Evolutionary conservation across 2,113 vertebrate species (phyloP).

Genomic region (Scomber scombrus): DNA sequence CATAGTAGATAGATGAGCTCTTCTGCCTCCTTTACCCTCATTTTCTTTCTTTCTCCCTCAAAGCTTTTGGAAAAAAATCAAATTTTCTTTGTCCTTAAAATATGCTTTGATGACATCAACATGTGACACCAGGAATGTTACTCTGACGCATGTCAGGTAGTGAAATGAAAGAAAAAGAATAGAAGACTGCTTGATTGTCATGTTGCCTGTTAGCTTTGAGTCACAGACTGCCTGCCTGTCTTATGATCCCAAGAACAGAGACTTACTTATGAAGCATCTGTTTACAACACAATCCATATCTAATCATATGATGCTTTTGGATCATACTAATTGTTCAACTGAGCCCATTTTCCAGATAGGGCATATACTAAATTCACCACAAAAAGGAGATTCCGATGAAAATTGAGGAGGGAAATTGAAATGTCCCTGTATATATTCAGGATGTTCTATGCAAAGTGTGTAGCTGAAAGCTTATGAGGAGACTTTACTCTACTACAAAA

Average conservation of each 20-base stretch:
- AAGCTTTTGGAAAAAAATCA: not conserved
- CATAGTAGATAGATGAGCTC: slow-evolving; percentile 39
- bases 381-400: not conserved
- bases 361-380: not conserved
- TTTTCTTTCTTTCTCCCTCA: not conserved
- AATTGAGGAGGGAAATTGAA: not conserved
- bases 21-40: slow-evolving; percentile 21
- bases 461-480: not conserved
- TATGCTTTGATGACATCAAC: slow-evolving; percentile 1
- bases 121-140: slow-evolving; percentile 12
- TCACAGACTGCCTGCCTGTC: slow-evolving; percentile 55
- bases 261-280: slow-evolving; percentile 56
- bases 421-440: not conserved
- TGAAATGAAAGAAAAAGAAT: slow-evolving; percentile 45
- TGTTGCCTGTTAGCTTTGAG: slow-evolving; percentile 30
- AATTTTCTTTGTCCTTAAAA: not conserved
- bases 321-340: slow-evolving; percentile 10
- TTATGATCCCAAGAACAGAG: slow-evolving; percentile 71
- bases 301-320: slow-evolving; percentile 56
- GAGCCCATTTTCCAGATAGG: not conserved
- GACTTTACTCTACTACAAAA: slow-evolving; percentile 11
- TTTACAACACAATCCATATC: slow-evolving; percentile 37
- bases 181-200: slow-evolving; percentile 45
- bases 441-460: not conserved
- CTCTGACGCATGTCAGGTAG: not conserved